Evolutionary conservation across 1,140 invertebrate species (phyloP).

Genomic region (Antheraea pernyi): DNA sequence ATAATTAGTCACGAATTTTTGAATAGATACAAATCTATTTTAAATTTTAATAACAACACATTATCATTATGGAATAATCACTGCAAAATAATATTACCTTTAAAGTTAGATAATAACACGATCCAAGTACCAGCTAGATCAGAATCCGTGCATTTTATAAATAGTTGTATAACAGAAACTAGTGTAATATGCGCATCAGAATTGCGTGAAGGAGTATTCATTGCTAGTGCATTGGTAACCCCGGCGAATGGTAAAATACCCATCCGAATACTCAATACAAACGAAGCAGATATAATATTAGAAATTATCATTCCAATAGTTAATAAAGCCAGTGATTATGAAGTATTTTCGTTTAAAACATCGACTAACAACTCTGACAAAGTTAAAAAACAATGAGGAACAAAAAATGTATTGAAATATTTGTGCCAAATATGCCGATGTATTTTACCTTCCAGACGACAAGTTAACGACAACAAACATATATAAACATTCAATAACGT

Average conservation of each 20-base stretch:
- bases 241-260: too few relatives aligned
- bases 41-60: conserved; percentile 18
- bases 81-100: too few relatives aligned
- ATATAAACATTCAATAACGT: conserved; percentile 31
- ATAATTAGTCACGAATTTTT: conserved; percentile 36
- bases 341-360: too few relatives aligned
- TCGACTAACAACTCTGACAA: background rate
- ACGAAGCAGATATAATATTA: conserved; percentile 17
- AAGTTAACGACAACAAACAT: conserved; percentile 29
- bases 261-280: too few relatives aligned
- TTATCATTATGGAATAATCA: conserved; percentile 21
- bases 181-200: too few relatives aligned
- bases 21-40: conserved; percentile 19
- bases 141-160: too few relatives aligned
- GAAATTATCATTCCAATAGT: conserved; percentile 21
- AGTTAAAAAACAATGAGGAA: conserved; percentile 12
- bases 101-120: too few relatives aligned
- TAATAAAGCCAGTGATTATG: conserved; percentile 13
- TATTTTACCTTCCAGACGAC: conserved; percentile 38
- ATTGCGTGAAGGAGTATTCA: too few relatives aligned
- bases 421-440: conserved; percentile 39
- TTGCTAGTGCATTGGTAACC: too few relatives aligned
- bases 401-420: conserved; percentile 24
- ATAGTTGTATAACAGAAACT: too few relatives aligned
- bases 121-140: too few relatives aligned